Conservation (phyloP, 2,888 invertebrate species). For the Volucella inflata region DNA sequence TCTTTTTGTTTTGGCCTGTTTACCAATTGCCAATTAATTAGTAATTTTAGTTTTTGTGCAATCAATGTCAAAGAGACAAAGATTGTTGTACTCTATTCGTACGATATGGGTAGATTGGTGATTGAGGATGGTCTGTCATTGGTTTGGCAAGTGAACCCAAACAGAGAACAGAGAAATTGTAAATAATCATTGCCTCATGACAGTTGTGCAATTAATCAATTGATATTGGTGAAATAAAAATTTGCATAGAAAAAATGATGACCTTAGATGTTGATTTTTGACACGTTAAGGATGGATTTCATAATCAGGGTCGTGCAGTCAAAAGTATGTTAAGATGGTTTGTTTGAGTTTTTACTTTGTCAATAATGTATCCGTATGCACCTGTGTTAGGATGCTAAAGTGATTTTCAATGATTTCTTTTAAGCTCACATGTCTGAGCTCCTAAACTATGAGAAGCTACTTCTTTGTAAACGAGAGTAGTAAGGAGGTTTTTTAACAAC, state of each 20-base stretch:
- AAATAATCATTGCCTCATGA: conserved; percentile 28
- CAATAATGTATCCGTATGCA: too few relatives aligned
- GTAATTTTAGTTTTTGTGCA: conserved; percentile 22
- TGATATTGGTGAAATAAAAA: conserved; percentile 2
- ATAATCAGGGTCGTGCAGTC: too few relatives aligned
- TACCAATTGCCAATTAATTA: conserved; percentile 13
- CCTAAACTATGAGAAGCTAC: too few relatives aligned
- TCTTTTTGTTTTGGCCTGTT: background rate
- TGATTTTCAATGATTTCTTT: too few relatives aligned
- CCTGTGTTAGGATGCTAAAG: too few relatives aligned
- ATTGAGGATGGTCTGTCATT: conserved; percentile 41
- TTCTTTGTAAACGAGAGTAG: too few relatives aligned
- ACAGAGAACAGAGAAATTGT: conserved; percentile 18
- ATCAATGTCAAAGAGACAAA: conserved; percentile 25
- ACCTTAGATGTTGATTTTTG: background rate
- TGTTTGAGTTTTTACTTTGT: too few relatives aligned
- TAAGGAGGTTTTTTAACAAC: too few relatives aligned
- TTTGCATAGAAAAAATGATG: background rate
- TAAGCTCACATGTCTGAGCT: too few relatives aligned
- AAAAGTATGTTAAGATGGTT: too few relatives aligned
- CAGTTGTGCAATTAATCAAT: conserved; percentile 44
- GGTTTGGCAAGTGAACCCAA: background rate
- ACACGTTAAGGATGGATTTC: background rate
- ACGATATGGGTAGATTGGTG: conserved; percentile 21
- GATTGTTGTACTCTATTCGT: conserved; percentile 20